These are phyloP conservation scores for Psilopsiagon aurifrons DNA, from an alignment of 2,113 vertebrate species.

Conservation along the genomic window DNA sequence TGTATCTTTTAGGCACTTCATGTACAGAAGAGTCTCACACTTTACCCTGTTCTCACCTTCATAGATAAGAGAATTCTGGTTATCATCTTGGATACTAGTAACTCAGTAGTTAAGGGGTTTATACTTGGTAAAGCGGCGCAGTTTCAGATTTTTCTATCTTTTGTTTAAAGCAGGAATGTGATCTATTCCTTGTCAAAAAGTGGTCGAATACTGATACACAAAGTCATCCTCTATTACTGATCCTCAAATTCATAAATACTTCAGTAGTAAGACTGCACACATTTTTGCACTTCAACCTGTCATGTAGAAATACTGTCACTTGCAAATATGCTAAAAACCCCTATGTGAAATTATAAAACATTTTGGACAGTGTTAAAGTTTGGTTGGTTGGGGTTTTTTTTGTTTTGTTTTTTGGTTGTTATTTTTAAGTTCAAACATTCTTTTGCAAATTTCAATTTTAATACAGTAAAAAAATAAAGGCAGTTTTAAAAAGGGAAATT, in stretches of 20 bases:
- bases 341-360: background rate
- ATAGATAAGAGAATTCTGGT: background rate
- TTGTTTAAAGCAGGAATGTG: background rate
- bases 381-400: background rate
- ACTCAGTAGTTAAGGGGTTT: background rate
- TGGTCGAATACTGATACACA: background rate
- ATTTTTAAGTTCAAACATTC: background rate
- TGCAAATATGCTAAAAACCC: background rate
- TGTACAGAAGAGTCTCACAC: background rate
- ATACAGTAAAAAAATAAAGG: background rate
- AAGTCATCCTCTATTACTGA: background rate
- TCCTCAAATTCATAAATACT: background rate
- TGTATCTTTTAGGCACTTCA: background rate
- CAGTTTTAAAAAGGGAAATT: background rate
- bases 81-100: background rate
- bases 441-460: background rate
- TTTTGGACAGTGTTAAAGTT: background rate
- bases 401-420: background rate
- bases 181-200: background rate
- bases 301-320: background rate
- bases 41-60: background rate
- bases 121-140: background rate
- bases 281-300: background rate
- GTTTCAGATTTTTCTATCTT: background rate
- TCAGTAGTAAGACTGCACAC: accelerated